Percentiles rank a stretch among this genome's conserved stretches.
Evolutionary conservation across 2,888 invertebrate genomes (phyloP).

Genomic region (Lycophotia porphyrea): DNA sequence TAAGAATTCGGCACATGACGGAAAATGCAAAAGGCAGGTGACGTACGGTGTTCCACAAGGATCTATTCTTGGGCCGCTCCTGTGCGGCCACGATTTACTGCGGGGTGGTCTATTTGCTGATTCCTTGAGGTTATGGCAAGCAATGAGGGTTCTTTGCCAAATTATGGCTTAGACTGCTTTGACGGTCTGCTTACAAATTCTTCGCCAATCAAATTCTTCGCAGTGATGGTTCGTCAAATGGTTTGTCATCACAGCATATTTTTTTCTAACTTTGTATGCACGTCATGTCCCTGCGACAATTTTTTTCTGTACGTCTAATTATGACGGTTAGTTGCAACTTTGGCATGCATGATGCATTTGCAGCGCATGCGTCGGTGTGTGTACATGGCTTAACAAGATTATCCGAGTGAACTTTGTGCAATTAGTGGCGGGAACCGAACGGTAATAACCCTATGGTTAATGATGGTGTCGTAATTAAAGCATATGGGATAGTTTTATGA

Average conservation of each 20-base stretch:
- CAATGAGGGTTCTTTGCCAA: not conserved
- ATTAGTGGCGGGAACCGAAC: slow-evolving; percentile 74
- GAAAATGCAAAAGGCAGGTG: too few relatives aligned
- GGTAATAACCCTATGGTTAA: slow-evolving; percentile 65
- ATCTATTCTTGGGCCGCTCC: too few relatives aligned
- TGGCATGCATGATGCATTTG: not conserved
- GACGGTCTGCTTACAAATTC: not conserved
- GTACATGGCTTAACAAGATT: slow-evolving; percentile 74
- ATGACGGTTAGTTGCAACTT: not conserved
- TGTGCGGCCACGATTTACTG: too few relatives aligned
- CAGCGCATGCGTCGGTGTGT: not conserved
- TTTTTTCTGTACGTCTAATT: too few relatives aligned
- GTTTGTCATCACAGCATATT: too few relatives aligned
- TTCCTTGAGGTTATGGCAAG: not conserved
- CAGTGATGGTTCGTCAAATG: too few relatives aligned
- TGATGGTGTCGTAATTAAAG: slow-evolving; percentile 71
- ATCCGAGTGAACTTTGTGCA: slow-evolving; percentile 77
- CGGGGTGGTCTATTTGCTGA: not conserved
- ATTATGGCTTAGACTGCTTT: not conserved
- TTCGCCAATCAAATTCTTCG: too few relatives aligned
- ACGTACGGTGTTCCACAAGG: too few relatives aligned
- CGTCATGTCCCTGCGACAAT: too few relatives aligned
- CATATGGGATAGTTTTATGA: slow-evolving; percentile 59
- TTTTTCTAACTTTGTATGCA: too few relatives aligned
- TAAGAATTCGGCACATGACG: too few relatives aligned